These are phyloP conservation scores for Agrochola lychnidis DNA, from an alignment of 2,888 invertebrate species.

Conservation along the genomic window DNA sequence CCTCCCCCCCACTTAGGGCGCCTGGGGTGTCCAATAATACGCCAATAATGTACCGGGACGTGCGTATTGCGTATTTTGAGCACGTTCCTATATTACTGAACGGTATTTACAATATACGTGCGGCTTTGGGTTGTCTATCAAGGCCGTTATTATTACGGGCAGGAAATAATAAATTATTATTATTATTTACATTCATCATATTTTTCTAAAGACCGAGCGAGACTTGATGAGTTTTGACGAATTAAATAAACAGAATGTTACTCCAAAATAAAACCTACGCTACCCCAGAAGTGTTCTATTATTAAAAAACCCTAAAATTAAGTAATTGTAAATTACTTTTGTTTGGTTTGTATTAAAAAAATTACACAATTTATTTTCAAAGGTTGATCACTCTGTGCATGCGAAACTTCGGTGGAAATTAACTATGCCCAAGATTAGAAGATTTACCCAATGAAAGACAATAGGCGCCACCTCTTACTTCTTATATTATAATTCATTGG, in stretches of 20 bases:
- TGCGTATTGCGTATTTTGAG: conserved; percentile 55
- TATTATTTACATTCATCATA: conserved; percentile 11
- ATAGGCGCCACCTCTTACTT: not conserved
- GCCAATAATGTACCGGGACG: conserved; percentile 56
- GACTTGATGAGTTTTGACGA: not conserved
- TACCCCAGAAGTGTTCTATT: too few species aligned
- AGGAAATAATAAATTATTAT: conserved; percentile 27
- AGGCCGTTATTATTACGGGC: conserved; percentile 36
- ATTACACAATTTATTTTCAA: not conserved
- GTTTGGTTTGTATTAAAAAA: too few species aligned
- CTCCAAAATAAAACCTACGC: not conserved
- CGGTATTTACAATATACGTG: conserved; percentile 60
- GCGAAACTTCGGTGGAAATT: not conserved
- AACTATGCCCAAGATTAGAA: not conserved
- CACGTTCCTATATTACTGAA: conserved; percentile 60
- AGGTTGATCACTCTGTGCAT: not conserved
- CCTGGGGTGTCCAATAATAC: conserved; percentile 61
- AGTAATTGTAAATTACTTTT: not conserved
- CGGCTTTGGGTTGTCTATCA: conserved; percentile 58
- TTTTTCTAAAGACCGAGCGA: not conserved
- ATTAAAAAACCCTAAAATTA: not conserved
- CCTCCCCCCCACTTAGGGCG: conserved; percentile 55
- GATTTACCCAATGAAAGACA: not conserved
- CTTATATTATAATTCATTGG: not conserved
- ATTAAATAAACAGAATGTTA: not conserved